Base-by-base conservation (phyloP, 2,113 vertebrate genomes). In the Numida meleagris region DNA sequence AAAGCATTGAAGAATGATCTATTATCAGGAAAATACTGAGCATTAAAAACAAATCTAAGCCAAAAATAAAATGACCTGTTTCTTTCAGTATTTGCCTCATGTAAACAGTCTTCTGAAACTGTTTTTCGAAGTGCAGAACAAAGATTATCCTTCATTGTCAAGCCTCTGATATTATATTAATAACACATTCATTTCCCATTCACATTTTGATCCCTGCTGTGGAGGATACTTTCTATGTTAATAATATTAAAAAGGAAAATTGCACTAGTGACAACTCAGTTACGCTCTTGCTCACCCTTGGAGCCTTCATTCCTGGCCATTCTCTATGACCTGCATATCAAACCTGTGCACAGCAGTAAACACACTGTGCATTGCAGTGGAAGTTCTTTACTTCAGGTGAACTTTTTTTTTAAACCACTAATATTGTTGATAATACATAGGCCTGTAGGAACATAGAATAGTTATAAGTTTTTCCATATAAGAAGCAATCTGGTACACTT, bases 121-220 rank as follows among this genome's bases (percentile, higher is more conserved):
- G 14, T 70, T 82, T 82, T 85, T 68, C 43, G 34, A 68, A 82
- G 71, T 59, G 59, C 38, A 63, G 66, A 93, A 72, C 75, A 85
- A 85, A 91, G 80, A 34, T 19, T 65, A 14, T 14, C 27, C 33
- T 85, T 85, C 82, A 78, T 34, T 73, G 23, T 73, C 34, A 73
- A 67, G 66, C 55, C 82, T 91, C 73, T 95, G 61, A 82, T 86
- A 65, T 27, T 51, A 68, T 48, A 77, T 88, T 88, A 78, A 77
- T 70, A 74, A 74, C 24, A 43, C 38, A 88, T 65, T 93, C 85
- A 55, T 75, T 91, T 63, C 34, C 38, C 14, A 33, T 88, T 91
- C 65, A 86, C 73, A 70, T 90, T 90, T 70, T 58, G 45, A 34
- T n/a, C 58, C 80, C 55, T 1, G 3, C 84, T 91, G 84, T 34